Evolutionary conservation across 2,888 invertebrate species (phyloP), one percentile per base, ranked within the genome.

Genomic region (Horisme vitalbata): DNA sequence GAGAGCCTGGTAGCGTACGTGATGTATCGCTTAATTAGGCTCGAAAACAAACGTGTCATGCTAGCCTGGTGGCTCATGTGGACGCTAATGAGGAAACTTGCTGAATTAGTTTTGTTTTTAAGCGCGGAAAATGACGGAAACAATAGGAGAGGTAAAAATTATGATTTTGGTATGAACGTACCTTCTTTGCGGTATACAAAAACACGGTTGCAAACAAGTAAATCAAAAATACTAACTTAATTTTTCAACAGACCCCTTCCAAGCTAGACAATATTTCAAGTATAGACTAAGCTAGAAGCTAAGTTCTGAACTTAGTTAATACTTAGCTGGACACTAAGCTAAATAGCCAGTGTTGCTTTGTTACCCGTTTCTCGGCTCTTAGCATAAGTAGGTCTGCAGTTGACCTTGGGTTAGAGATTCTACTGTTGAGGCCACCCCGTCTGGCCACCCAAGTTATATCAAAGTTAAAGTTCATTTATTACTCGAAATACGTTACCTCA

Each of bases 1-100:
- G 57, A 41, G 48, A 45, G 45, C 68, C 65, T 67, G 56, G 66
- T 64, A 57, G 52, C 60, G 61, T 49, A 59, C 60, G 68, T 75
- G 75, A 75, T 71, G 65, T 74, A 78, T 76, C 65, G 73, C 74
- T 74, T 77, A 73, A 74, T 76, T 75, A 75, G 62, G 54, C 41
- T 45, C 45, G 14, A 47, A 47, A 56, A 52, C 43, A 52, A 38
- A 48, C 50, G 37, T 35, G 50, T 56, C 59, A 52, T 59, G 45
- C 37, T 28, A 27, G 51, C 51, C 52, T 55, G 46, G 57, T 57
- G 15, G 8, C 36, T 38, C 45, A 44, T 46, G 50, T 51, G 45
- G 45, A 33, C 35, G 32, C 45, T 51, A 51, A 51, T 51, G 50
- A 51, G 50, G 45, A 45, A 45, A 45, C 41, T 50, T 45, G 45